phyloP scores from a whole-genome alignment of 2,113 vertebrate genomes.

The Ceratotherium simum region DNA sequence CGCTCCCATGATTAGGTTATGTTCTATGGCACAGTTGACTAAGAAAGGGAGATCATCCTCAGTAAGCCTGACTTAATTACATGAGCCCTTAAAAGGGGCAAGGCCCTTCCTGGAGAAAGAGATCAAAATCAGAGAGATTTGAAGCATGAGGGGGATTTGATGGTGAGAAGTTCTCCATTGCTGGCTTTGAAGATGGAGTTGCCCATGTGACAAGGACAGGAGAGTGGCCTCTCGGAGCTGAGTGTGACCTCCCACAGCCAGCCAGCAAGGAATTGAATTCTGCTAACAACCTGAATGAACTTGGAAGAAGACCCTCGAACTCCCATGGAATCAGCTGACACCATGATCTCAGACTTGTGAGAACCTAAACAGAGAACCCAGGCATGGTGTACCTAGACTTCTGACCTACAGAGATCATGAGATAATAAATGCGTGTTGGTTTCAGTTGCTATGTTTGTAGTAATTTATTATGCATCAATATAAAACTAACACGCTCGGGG shows the following conservation, averaged over 20 bases:
- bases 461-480: not conserved
- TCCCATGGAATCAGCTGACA: not conserved
- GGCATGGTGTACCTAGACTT: not conserved
- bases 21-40: not conserved
- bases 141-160: not conserved
- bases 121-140: not conserved
- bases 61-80: not conserved
- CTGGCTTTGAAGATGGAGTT: not conserved
- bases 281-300: not conserved
- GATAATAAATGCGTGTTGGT: not conserved
- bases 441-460: not conserved
- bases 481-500: not conserved
- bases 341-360: not conserved
- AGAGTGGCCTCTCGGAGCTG: not conserved
- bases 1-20: not conserved
- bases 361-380: not conserved
- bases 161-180: not conserved
- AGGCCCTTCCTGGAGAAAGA: not conserved
- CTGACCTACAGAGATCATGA: not conserved
- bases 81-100: not conserved
- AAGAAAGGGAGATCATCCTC: not conserved
- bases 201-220: not conserved
- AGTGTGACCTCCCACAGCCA: rapidly evolving
- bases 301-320: not conserved
- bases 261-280: not conserved